Percentiles rank a stretch among this genome's conserved stretches.
phyloP scores from a whole-genome alignment of 2,113 vertebrate genomes.

The Mormyrus lacerda region DNA sequence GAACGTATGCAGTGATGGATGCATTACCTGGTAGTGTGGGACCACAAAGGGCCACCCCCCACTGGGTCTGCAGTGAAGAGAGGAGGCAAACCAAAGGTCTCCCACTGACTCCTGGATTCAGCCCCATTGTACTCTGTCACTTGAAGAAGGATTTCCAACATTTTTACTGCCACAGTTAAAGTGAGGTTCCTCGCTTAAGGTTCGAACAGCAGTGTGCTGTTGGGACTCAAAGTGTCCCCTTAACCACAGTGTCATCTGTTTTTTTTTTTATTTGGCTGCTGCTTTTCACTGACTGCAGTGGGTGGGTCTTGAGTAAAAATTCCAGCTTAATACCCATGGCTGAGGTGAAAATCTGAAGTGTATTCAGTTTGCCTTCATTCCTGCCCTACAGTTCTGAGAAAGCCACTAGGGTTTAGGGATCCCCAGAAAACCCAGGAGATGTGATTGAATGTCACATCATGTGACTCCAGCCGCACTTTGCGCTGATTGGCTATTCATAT shows the following conservation, averaged over 20 bases:
- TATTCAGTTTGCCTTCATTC: background rate
- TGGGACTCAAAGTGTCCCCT: background rate
- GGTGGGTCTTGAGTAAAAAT: background rate
- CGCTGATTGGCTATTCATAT: background rate
- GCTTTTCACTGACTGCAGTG: background rate
- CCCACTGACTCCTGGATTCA: background rate
- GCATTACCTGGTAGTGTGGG: background rate
- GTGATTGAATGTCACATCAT: background rate
- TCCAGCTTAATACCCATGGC: background rate
- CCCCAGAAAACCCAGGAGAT: background rate
- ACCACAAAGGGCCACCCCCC: background rate
- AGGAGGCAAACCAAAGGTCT: background rate
- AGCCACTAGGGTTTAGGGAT: background rate
- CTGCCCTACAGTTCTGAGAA: background rate
- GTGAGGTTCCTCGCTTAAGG: background rate
- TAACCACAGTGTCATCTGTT: background rate
- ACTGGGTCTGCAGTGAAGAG: background rate
- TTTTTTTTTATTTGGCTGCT: background rate
- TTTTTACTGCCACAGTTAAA: background rate
- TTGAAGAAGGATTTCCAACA: background rate
- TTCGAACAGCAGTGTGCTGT: background rate
- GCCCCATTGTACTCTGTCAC: background rate
- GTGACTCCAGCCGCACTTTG: background rate
- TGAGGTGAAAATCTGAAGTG: background rate
- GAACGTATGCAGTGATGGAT: background rate